These are phyloP conservation scores for Gorsachius magnificus DNA, from an alignment of 2,797 vertebrate species.

Conservation along the genomic window DNA sequence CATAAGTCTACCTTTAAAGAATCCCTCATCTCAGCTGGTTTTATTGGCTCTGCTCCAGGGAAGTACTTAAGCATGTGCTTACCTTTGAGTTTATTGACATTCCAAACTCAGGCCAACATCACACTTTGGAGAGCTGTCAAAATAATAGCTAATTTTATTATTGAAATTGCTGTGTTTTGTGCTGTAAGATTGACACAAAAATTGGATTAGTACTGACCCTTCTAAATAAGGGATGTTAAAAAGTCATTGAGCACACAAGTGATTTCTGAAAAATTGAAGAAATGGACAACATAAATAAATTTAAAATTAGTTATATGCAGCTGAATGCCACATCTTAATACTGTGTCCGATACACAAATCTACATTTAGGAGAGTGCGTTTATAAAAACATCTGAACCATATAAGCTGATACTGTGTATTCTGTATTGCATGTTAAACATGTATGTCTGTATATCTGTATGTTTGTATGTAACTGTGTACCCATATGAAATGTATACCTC, in stretches of 20 bases:
- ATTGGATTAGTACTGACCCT: not conserved
- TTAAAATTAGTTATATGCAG: not conserved
- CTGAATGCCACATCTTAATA: not conserved
- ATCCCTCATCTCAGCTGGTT: not conserved
- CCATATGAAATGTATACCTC: not conserved
- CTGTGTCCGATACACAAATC: not conserved
- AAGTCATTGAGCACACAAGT: not conserved
- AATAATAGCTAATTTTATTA: constrained; percentile 38
- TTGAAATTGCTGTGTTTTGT: constrained; percentile 15
- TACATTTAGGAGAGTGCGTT: not conserved
- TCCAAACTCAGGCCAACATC: not conserved
- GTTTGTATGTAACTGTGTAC: not conserved
- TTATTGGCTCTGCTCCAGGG: not conserved
- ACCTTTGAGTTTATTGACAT: constrained; percentile 2
- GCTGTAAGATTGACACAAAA: not conserved
- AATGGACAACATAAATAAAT: not conserved
- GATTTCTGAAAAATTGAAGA: constrained; percentile 8
- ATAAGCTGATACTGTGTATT: not conserved
- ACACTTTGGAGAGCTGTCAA: constrained; percentile 13
- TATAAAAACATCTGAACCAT: not conserved
- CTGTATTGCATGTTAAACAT: not conserved
- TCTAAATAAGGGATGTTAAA: not conserved
- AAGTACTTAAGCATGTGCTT: constrained; percentile 6
- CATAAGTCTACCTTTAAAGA: not conserved
- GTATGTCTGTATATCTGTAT: not conserved